A percentile compares a stretch with the other conserved stretches of the same genome.
These are phyloP conservation scores for Pandion haliaetus DNA, from an alignment of 2,113 vertebrate genomes.

Conservation along the genomic window DNA sequence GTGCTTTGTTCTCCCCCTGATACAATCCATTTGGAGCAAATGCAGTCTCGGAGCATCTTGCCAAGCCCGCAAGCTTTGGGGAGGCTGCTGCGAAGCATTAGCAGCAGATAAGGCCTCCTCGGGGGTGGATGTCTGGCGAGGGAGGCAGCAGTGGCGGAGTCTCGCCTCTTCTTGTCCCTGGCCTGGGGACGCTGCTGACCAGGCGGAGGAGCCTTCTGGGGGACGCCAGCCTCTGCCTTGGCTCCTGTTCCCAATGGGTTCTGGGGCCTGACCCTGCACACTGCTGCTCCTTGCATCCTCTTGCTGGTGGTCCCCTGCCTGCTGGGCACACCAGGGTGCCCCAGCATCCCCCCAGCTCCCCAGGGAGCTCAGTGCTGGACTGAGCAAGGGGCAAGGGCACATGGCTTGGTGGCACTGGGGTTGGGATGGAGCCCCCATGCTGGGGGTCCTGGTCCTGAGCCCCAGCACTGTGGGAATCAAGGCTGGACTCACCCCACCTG, in stretches of 20 bases:
- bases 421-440: neutral
- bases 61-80: constrained; percentile 30
- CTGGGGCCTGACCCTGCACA: neutral
- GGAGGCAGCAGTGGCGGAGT: fast-evolving
- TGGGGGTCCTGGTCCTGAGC: neutral
- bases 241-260: fast-evolving
- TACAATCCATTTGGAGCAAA: constrained; percentile 61
- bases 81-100: constrained; percentile 19
- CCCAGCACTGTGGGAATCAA: neutral
- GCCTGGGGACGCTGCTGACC: fast-evolving
- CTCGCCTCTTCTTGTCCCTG: neutral
- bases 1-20: constrained; percentile 39
- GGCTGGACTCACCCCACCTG: neutral
- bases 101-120: neutral
- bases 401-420: neutral
- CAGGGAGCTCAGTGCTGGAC: neutral
- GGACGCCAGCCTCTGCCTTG: neutral
- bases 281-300: neutral
- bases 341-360: neutral
- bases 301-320: fast-evolving
- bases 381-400: neutral
- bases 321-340: fast-evolving
- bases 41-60: constrained; percentile 8
- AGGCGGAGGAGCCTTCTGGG: neutral
- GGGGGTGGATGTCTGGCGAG: neutral